phyloP scores from a whole-genome alignment of 64 coral and sea anemone species.

The Astreopora myriophthalma region DNA sequence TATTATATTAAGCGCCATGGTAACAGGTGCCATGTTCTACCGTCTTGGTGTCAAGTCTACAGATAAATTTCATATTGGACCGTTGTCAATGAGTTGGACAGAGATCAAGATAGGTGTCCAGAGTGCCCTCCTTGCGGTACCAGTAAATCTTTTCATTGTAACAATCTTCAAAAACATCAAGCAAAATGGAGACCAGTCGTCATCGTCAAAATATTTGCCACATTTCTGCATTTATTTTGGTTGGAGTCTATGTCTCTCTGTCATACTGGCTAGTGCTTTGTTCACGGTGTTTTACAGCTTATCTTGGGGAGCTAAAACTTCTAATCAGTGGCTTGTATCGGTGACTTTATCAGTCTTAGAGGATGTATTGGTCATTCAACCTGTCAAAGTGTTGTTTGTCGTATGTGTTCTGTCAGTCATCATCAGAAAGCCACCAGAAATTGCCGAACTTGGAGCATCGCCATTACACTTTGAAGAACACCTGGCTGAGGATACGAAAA shows the following conservation, averaged over 20 bases:
- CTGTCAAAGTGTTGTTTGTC: conserved; percentile 62
- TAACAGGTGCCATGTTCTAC: conserved; percentile 89
- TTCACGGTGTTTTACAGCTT: conserved; percentile 88
- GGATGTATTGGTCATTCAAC: conserved; percentile 72
- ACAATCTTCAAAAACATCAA: conserved; percentile 68
- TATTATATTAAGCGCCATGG: conserved; percentile 75
- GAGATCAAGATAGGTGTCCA: conserved; percentile 83
- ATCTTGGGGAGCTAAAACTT: conserved; percentile 80
- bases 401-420: conserved; percentile 42
- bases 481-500: neutral
- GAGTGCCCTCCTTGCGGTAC: conserved; percentile 69
- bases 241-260: conserved; percentile 62
- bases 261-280: conserved; percentile 14
- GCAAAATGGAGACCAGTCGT: neutral
- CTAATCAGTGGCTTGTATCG: conserved; percentile 79
- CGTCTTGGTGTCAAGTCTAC: conserved; percentile 59
- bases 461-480: neutral
- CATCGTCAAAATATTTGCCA: neutral
- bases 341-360: conserved; percentile 66
- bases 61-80: conserved; percentile 71
- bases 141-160: conserved; percentile 70
- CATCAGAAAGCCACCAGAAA: conserved; percentile 17
- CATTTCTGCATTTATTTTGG: conserved; percentile 30
- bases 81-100: conserved; percentile 66
- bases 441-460: neutral